phyloP scores from a whole-genome alignment of 2,113 vertebrate species.

The Rhinoptilus africanus region DNA sequence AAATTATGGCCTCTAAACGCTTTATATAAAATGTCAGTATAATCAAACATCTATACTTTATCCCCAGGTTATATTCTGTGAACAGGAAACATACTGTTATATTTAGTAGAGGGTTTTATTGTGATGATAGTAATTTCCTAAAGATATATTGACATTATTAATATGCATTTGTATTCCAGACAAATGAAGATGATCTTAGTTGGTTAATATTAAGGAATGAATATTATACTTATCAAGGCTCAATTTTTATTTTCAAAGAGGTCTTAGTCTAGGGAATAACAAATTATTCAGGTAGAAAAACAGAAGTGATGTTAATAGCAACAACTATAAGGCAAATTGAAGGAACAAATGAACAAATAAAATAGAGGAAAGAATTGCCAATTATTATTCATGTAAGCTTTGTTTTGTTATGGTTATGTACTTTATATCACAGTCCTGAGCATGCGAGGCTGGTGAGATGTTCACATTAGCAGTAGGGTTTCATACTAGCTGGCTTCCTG shows the following conservation, averaged over 20 bases:
- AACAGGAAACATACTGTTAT: neutral
- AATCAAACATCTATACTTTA: neutral
- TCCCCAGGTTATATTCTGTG: neutral
- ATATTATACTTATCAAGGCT: neutral
- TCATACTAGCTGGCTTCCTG: neutral
- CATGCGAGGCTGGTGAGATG: neutral
- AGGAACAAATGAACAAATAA: neutral
- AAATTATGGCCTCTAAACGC: neutral
- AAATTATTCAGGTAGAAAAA: neutral
- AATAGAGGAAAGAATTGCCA: neutral
- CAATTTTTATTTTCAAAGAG: conserved; percentile 2
- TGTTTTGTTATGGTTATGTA: neutral
- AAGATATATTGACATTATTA: neutral
- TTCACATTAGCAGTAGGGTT: neutral
- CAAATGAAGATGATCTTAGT: neutral
- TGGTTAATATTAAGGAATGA: neutral
- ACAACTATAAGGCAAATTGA: neutral
- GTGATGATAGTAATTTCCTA: neutral
- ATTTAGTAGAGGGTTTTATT: neutral
- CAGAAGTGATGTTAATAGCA: neutral
- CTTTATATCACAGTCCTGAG: neutral
- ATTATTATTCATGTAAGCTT: neutral
- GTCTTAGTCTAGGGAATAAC: neutral
- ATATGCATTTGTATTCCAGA: neutral
- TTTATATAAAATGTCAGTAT: neutral